Base-by-base conservation (phyloP, 2,797 vertebrate species). In the Anguilla megastoma region DNA sequence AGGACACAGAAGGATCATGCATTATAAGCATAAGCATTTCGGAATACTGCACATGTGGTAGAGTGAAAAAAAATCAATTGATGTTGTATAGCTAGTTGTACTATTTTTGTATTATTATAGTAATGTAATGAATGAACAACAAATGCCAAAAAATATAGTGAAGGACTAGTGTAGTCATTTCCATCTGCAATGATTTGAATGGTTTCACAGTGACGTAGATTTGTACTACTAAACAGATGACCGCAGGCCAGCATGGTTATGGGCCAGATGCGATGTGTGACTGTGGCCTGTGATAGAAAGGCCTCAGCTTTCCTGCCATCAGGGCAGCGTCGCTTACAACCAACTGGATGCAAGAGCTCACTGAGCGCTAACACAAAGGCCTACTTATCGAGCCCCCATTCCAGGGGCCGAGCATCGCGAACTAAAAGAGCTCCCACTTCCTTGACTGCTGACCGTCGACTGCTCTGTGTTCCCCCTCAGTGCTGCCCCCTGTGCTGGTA, bases 401-500 rank as follows among this genome's bases (percentile, higher is more conserved):
- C 45, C 9, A 6, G 5, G 30, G 74, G 71, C 18, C 84, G 5
- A 85, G 76, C 12, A 66, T 16, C 18, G 36, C 24, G 45, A 80
- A 14, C 14, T 24, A n/a, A 82, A 50, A 0, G 16, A 48, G 8
- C n/a, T 24, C 48, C 5, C 18, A 36, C 16, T 58, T 52, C 56
- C 69, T 27, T 10, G 21, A 10, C 50, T 24, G 33, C 33, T 76
- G 3, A 33, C n/a, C 30, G 12, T 88, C 3, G 58, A 14, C 88
- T 16, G 41, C 7, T 33, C 56, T 60, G 16, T 66, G 41, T 89
- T 50, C 86, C 0, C 24, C 54, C 41, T 85, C 93, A 99, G 99
- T 99, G 92, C 96, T 99, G 90, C 99, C 98, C 82, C 99, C 99
- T 0, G 99, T 99, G 90, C 96, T 99, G 96, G 99, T 99, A 90